These are phyloP conservation scores for Nothoprocta pentlandii DNA, from an alignment of 2,113 vertebrate species.

Conservation along the genomic window DNA sequence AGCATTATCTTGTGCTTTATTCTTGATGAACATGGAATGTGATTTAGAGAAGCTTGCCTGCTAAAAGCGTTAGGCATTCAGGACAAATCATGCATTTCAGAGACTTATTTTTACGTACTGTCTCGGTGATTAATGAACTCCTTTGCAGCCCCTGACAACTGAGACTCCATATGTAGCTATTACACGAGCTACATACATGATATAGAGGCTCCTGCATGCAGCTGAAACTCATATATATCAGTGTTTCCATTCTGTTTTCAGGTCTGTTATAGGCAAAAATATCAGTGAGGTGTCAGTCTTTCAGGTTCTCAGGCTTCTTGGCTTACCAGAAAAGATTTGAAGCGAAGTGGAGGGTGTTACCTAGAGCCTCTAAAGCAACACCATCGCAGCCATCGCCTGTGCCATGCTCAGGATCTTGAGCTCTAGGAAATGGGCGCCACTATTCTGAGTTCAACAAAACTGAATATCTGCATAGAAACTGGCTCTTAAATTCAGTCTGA, in stretches of 20 bases:
- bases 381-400: accelerated
- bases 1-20: not conserved
- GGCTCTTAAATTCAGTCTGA: not conserved
- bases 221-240: not conserved
- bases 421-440: not conserved
- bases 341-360: not conserved
- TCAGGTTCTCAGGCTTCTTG: not conserved
- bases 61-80: not conserved
- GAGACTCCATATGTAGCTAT: not conserved
- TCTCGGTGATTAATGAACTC: not conserved
- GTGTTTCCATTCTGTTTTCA: not conserved
- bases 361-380: not conserved
- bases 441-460: not conserved
- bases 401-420: accelerated
- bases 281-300: not conserved
- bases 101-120: not conserved
- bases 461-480: not conserved
- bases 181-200: not conserved
- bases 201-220: not conserved
- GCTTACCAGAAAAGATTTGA: not conserved
- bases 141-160: not conserved
- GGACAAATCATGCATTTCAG: not conserved
- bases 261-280: not conserved
- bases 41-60: not conserved
- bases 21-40: accelerated